Percentiles rank a stretch among this genome's conserved stretches.
Evolutionary conservation across 2,113 vertebrate species (phyloP).

Genomic region (Lynx canadensis): DNA sequence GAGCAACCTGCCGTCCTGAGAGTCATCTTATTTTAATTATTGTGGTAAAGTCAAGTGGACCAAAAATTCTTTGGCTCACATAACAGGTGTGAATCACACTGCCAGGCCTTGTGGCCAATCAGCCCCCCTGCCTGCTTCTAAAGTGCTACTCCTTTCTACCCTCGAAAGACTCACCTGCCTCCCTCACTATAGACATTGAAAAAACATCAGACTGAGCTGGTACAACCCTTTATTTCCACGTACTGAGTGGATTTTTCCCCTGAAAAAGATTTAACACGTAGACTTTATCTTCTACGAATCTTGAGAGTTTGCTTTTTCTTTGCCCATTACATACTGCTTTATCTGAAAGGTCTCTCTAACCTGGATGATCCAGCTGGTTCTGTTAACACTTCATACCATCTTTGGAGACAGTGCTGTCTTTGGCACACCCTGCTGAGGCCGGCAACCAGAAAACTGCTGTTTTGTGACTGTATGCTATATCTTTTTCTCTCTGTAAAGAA

Average conservation of each 20-base stretch:
- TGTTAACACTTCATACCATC: slow-evolving; percentile 58
- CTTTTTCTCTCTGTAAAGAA: slow-evolving; percentile 48
- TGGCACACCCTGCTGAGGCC: neutral
- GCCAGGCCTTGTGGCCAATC: neutral
- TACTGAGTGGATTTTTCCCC: slow-evolving; percentile 65
- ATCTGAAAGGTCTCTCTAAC: slow-evolving; percentile 72
- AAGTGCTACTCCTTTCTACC: neutral
- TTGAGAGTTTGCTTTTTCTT: slow-evolving; percentile 54
- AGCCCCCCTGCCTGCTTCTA: neutral
- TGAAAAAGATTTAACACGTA: slow-evolving; percentile 62
- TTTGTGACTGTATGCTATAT: neutral
- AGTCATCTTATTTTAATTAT: neutral
- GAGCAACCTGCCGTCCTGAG: neutral
- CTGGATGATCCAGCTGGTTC: slow-evolving; percentile 68
- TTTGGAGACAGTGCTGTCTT: slow-evolving; percentile 64
- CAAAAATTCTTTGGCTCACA: neutral
- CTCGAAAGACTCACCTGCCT: slow-evolving; percentile 64
- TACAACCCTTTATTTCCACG: slow-evolving; percentile 36
- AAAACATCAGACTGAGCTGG: slow-evolving; percentile 57
- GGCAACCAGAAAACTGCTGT: neutral
- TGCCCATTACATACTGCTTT: slow-evolving; percentile 65
- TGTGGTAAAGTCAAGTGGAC: neutral
- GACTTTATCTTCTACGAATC: slow-evolving; percentile 75
- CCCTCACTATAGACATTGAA: slow-evolving; percentile 42
- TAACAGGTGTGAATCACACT: rapidly evolving